phyloP scores from a whole-genome alignment of 2,797 vertebrate genomes.

The Labeo calbasu region DNA sequence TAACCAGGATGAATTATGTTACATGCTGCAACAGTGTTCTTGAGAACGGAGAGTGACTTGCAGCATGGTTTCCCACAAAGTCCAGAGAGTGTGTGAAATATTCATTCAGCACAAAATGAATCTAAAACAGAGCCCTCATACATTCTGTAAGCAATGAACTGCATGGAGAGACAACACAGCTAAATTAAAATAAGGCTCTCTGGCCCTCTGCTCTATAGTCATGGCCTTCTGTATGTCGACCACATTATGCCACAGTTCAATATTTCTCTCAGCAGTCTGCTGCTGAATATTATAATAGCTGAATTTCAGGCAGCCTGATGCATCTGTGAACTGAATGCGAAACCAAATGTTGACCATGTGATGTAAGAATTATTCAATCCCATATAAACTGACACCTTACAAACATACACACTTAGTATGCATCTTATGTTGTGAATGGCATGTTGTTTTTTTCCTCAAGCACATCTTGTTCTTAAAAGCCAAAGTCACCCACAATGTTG shows the following conservation, averaged over 20 bases:
- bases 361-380: neutral
- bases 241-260: constrained; percentile 15
- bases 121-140: constrained; percentile 40
- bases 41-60: neutral
- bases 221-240: neutral
- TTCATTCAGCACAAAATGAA: constrained; percentile 41
- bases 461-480: neutral
- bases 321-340: constrained; percentile 13
- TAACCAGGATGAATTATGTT: neutral
- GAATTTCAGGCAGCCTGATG: neutral
- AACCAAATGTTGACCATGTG: constrained; percentile 16
- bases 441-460: neutral
- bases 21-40: neutral
- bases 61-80: constrained; percentile 11
- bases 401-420: neutral
- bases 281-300: constrained; percentile 14
- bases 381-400: neutral
- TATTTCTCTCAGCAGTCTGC: constrained; percentile 29
- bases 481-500: neutral
- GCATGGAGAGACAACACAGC: constrained; percentile 14
- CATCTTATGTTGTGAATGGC: neutral
- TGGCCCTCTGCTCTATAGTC: constrained; percentile 5
- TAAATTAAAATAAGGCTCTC: constrained; percentile 18
- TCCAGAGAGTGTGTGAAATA: constrained; percentile 35
- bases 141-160: constrained; percentile 10